Evolutionary conservation across 1,140 invertebrate genomes (phyloP), one percentile per base, ranked within the genome.

Genomic region (Sitophilus oryzae): DNA sequence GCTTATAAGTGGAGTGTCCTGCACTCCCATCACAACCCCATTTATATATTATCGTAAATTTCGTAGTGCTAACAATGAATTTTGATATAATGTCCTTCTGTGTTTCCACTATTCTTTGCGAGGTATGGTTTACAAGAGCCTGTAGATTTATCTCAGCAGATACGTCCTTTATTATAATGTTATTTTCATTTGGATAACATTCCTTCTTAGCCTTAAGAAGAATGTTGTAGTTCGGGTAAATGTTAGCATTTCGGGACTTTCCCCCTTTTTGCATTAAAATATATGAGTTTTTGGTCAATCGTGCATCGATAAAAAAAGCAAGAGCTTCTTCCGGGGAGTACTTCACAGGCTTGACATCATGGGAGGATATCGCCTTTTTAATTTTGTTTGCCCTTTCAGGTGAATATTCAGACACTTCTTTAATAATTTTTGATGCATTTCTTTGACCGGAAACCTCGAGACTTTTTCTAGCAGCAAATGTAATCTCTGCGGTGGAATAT

Each of bases 171-270:
- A 43, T 43, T 48, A 18, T 6, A 48, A 48, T 35, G 19, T n/a
- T n/a, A n/a, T n/a, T n/a, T n/a, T 2, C n/a, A 48, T 48, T 16
- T 48, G 45, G 45, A 48, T 35, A 48, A n/a, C 45, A 48, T 34
- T 48, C n/a, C 18, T 34, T 34, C 19, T 48, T 48, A 16, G 23
- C 34, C 8, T 34, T 11, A 14, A 48, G 6, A 34, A 8, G 45
- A 30, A 48, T 36, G 3, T 43, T 43, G 34, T 48, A 51, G 5
- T 20, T 42, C 1, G 48, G 36, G 21, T 51, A 41, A 4, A 41
- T 51, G 18, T 42, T 51, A 14, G 35, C 48, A 15, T 22, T 10
- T 3, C 36, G 36, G 1, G 8, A 2, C n/a, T 41, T 25, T 38
- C 6, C 38, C n/a, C 23, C 38, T 14, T 38, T 1, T 6, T 51